Base-by-base conservation (phyloP, 2,113 vertebrate genomes). In the Daubentonia madagascariensis region DNA sequence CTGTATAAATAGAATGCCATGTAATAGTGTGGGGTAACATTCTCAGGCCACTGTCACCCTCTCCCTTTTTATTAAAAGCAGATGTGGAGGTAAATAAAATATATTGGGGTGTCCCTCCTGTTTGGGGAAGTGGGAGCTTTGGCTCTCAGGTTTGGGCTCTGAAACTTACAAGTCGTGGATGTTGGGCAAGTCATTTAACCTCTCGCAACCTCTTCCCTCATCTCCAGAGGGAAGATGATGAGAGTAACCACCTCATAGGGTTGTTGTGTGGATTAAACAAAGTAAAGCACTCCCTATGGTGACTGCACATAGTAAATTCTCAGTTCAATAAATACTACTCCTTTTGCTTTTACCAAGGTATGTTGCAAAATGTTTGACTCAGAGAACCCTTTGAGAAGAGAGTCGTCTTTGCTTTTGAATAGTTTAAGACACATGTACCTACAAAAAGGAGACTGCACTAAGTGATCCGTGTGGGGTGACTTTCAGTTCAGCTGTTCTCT, bases 261-360 rank as follows among this genome's bases (percentile, higher is more conserved):
- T 7, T 37, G 0, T 18, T 57, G 11, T 73, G 14, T 68, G 63
- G 32, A 2, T 70, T 84, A 37, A 67, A 85, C 22, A 43, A 48
- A 80, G 52, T 20, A 57, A 17, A 61, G 72, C 43, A 0, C 25
- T 52, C 18, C 13, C 14, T 23, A 0, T 4, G 20, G 45, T 17
- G 45, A 6, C 65, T 12, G 54, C 40, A 1, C 0, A 0, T n/a
- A n/a, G 8, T 17, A 48, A 43, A 40, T 30, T 25, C 35, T 48
- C 18, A 0, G 0, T 63, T 75, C 61, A 65, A 6, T 57, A 22
- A 32, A 35, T 32, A 43, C 59, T 13, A 20, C 16, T 18, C 61
- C 8, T 18, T 68, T n/a, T 20, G 30, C 40, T 40, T 1, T 78
- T 25, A 8, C 28, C 52, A 28, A 52, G 50, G 17, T 17, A 40